Conservation (phyloP, 2,797 vertebrate genomes). For the Florisuga fusca region DNA sequence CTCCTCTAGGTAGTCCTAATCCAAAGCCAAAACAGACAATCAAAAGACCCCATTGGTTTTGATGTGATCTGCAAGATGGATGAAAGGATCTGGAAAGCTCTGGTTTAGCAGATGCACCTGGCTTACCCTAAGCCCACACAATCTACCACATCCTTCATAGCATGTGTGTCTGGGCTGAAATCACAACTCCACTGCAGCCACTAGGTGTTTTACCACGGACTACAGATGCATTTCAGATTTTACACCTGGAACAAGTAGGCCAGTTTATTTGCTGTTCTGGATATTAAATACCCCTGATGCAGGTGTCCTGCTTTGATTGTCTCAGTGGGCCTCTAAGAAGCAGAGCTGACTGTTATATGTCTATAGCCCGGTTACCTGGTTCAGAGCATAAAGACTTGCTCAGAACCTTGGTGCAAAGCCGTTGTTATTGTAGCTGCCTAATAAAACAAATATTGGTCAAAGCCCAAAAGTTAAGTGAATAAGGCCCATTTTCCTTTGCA, state of each 20-base stretch:
- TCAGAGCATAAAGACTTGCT: neutral
- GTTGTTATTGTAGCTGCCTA: neutral
- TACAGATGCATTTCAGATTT: neutral
- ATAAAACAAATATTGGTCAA: neutral
- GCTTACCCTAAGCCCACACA: neutral
- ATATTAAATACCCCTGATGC: neutral
- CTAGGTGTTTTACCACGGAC: neutral
- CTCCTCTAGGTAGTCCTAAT: neutral
- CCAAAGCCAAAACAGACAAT: neutral
- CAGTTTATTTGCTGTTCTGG: neutral
- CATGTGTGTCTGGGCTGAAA: neutral
- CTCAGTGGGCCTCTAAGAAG: neutral
- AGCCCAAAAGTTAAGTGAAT: neutral
- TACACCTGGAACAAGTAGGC: neutral
- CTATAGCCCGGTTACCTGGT: neutral
- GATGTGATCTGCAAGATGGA: neutral
- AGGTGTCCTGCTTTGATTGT: neutral
- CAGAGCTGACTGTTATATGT: neutral
- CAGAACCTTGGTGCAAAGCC: neutral
- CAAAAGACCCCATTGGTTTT: neutral
- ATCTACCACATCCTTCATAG: neutral
- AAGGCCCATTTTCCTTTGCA: neutral
- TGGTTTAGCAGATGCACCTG: neutral
- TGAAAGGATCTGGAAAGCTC: neutral
- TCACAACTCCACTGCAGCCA: neutral